These are phyloP conservation scores for Listrodromus nycthemerus DNA, from an alignment of 2,888 invertebrate genomes.

Conservation along the genomic window DNA sequence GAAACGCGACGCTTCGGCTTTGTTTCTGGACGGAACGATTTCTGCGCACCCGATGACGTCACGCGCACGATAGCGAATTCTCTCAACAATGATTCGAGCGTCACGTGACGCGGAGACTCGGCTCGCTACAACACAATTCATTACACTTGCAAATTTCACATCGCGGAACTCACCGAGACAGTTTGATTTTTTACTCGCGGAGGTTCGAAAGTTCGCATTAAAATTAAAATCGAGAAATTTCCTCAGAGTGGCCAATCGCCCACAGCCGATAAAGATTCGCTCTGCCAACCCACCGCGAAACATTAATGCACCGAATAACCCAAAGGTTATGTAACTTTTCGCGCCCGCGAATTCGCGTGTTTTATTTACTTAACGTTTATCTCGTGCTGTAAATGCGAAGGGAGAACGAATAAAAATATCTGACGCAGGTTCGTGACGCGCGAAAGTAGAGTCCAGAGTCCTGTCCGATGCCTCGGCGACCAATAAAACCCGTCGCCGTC, in stretches of 20 bases:
- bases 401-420: constrained; percentile 1
- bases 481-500: constrained; percentile 11
- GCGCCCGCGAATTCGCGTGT: background rate
- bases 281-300: background rate
- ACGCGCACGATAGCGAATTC: background rate
- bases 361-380: background rate
- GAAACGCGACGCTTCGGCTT: background rate
- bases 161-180: background rate
- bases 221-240: background rate
- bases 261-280: background rate
- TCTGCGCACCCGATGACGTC: background rate
- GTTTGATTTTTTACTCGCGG: background rate
- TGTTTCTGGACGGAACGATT: constrained; percentile 1
- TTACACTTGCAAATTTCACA: background rate
- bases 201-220: background rate
- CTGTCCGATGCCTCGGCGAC: background rate
- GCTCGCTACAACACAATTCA: background rate
- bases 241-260: background rate
- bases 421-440: constrained; percentile 32
- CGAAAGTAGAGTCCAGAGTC: constrained; percentile 25
- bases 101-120: background rate
- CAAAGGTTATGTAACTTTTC: background rate
- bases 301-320: background rate
- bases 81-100: background rate
- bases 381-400: background rate